phyloP scores from a whole-genome alignment of 2,113 vertebrate species.

The Pionites leucogaster region DNA sequence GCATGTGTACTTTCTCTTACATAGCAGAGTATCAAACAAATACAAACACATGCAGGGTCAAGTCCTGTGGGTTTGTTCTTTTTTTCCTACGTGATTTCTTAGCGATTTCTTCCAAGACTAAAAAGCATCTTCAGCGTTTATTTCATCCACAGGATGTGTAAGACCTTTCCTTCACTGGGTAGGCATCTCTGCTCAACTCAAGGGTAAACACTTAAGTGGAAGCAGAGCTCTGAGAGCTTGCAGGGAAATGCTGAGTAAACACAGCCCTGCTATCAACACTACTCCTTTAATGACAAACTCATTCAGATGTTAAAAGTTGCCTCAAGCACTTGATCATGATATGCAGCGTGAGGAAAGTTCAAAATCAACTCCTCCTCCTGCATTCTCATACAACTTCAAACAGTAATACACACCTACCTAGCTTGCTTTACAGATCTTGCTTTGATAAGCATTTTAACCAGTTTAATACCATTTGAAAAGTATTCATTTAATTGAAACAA shows the following conservation, averaged over 20 bases:
- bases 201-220: neutral
- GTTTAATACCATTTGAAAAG: slow-evolving; percentile 27
- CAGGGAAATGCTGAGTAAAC: slow-evolving; percentile 42
- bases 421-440: slow-evolving; percentile 46
- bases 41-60: neutral
- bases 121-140: neutral
- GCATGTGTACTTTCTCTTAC: neutral
- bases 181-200: neutral
- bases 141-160: neutral
- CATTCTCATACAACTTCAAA: slow-evolving; percentile 24
- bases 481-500: slow-evolving; percentile 7
- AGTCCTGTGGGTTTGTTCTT: neutral
- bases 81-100: neutral
- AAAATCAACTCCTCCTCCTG: slow-evolving; percentile 32
- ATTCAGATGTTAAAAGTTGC: slow-evolving; percentile 48
- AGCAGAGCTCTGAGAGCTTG: neutral
- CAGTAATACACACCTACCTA: slow-evolving; percentile 17
- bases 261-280: slow-evolving; percentile 7
- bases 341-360: slow-evolving; percentile 7
- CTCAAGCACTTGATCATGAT: slow-evolving; percentile 13
- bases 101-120: neutral
- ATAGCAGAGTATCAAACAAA: neutral
- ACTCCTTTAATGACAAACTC: neutral
- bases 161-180: neutral
- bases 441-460: slow-evolving; percentile 49